A percentile compares a stretch with the other conserved stretches of the same genome.
Conservation (phyloP, 2,113 vertebrate genomes). For the Eurypyga helias region DNA sequence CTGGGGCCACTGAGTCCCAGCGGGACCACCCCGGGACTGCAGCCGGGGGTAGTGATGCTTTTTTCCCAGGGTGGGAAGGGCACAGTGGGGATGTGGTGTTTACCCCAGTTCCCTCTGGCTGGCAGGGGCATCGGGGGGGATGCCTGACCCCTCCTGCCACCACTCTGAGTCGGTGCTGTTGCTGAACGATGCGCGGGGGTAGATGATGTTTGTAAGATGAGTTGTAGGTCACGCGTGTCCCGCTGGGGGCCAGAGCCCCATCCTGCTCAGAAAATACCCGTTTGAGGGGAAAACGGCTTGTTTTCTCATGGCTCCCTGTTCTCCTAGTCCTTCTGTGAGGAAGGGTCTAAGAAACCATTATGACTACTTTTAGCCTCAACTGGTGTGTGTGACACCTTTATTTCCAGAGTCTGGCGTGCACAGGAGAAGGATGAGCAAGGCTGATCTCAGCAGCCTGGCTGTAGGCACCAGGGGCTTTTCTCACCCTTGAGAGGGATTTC, state of each 20-base stretch:
- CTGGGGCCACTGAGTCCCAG: background rate
- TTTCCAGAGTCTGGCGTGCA: accelerated
- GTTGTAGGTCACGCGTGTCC: accelerated
- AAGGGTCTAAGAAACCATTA: background rate
- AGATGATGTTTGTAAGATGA: background rate
- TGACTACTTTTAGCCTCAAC: background rate
- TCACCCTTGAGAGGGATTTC: background rate
- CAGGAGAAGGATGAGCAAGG: accelerated
- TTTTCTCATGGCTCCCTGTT: accelerated
- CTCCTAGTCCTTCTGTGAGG: accelerated
- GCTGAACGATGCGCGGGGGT: accelerated
- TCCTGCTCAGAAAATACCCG: accelerated
- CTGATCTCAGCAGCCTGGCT: background rate
- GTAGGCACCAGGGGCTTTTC: background rate
- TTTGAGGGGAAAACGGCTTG: background rate
- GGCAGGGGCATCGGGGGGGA: accelerated
- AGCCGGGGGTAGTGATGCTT: accelerated
- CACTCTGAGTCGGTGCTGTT: accelerated
- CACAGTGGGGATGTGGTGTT: accelerated
- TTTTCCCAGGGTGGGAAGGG: no score
- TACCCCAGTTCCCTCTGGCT: accelerated
- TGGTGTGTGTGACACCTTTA: background rate
- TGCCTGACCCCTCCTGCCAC: accelerated
- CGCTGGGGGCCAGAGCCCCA: accelerated
- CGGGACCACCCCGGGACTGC: background rate